These are phyloP conservation scores for Entosphenus tridentatus DNA, from an alignment of 2,113 vertebrate species.

Conservation along the genomic window DNA sequence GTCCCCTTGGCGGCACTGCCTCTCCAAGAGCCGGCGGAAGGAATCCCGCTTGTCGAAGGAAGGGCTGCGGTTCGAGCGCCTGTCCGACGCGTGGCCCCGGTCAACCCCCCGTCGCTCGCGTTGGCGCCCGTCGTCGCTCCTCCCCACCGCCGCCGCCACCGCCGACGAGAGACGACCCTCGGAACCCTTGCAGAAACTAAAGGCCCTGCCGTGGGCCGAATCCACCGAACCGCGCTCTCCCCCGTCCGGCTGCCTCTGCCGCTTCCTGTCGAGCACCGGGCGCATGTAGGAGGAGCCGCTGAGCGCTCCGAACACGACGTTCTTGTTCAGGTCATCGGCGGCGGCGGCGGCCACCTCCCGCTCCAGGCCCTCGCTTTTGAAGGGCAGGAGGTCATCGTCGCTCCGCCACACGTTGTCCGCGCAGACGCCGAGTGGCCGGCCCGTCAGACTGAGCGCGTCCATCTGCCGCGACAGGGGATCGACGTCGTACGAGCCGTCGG, in stretches of 20 bases:
- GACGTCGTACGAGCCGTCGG: constrained; percentile 35
- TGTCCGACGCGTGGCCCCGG: too few species aligned
- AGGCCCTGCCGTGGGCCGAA: constrained; percentile 15
- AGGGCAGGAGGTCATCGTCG: constrained; percentile 40
- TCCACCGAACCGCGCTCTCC: constrained; percentile 46
- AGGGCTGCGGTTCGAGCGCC: too few species aligned
- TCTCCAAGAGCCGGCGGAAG: too few species aligned
- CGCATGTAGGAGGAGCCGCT: constrained; percentile 72
- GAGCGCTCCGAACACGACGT: constrained; percentile 41
- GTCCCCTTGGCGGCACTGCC: too few species aligned
- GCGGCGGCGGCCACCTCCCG: constrained; percentile 12
- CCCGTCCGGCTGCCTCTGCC: constrained; percentile 31
- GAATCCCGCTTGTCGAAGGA: too few species aligned
- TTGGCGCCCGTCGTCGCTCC: too few species aligned
- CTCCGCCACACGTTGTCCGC: constrained; percentile 70
- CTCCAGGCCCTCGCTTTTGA: constrained; percentile 28
- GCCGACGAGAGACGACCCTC: too few species aligned
- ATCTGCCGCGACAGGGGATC: constrained; percentile 89
- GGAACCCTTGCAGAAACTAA: too few species aligned
- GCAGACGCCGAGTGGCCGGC: constrained; percentile 69
- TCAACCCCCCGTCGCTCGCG: too few species aligned
- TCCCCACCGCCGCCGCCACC: too few species aligned
- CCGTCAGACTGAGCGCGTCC: constrained; percentile 86
- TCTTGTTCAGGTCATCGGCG: constrained; percentile 10
- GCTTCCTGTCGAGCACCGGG: constrained; percentile 35